Conservation (phyloP, 2,888 invertebrate genomes). For the Rhopalosiphum nymphaeae region DNA sequence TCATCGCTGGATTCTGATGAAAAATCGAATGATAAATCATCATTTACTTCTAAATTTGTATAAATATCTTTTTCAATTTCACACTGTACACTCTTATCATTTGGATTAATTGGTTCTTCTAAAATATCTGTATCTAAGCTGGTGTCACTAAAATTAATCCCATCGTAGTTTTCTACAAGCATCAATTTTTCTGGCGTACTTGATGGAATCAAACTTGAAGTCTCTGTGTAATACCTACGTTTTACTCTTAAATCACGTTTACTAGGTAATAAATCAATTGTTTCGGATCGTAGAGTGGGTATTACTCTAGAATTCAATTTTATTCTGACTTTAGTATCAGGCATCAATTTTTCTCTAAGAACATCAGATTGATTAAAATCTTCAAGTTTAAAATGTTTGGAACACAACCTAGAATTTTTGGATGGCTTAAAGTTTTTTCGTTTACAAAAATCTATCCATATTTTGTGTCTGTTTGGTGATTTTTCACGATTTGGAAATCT, state of each 20-base stretch:
- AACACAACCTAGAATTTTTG: constrained; percentile 9
- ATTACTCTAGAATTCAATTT: constrained; percentile 14
- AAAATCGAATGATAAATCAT: constrained; percentile 24
- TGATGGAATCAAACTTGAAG: constrained; percentile 16
- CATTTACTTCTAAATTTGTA: constrained; percentile 10
- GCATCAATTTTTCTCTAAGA: constrained; percentile 31
- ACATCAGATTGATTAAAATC: constrained; percentile 25
- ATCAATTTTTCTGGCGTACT: constrained; percentile 11
- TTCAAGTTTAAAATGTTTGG: constrained; percentile 14
- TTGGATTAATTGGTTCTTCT: constrained; percentile 6
- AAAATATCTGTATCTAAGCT: constrained; percentile 19
- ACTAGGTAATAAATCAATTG: constrained; percentile 19
- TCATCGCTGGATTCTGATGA: constrained; percentile 13
- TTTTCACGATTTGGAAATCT: constrained; percentile 33
- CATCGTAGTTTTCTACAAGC: constrained; percentile 25
- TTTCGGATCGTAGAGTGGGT: constrained; percentile 20
- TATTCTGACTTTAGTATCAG: constrained; percentile 16
- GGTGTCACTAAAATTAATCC: background rate
- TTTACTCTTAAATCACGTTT: constrained; percentile 19
- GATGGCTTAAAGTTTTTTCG: background rate
- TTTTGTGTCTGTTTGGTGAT: constrained; percentile 25
- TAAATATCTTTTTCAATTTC: background rate
- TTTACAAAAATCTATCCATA: constrained; percentile 21
- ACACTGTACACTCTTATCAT: constrained; percentile 25
- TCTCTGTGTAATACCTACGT: background rate